Evolutionary conservation across 2,888 invertebrate species (phyloP).

Genomic region (Heliconius cydno): DNA sequence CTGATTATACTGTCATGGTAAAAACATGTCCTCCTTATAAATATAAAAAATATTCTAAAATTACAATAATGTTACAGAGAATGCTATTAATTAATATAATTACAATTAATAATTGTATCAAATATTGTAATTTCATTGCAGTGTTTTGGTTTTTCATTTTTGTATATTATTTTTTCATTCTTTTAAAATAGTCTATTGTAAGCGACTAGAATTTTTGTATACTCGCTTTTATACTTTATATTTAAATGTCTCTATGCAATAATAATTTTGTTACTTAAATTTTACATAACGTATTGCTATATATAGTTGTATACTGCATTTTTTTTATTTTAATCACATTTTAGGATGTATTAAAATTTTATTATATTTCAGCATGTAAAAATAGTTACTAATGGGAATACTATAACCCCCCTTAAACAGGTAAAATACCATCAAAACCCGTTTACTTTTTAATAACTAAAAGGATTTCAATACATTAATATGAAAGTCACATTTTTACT

Average conservation of each 20-base stretch:
- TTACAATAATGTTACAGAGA: not conserved
- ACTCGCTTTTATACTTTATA: constrained; percentile 23
- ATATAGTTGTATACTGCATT: too few species aligned
- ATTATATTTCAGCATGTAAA: too few species aligned
- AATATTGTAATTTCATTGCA: not conserved
- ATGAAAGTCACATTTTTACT: too few species aligned
- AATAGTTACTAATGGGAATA: too few species aligned
- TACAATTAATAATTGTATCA: not conserved
- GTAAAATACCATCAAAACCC: too few species aligned
- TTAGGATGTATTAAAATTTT: too few species aligned
- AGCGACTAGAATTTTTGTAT: constrained; percentile 27
- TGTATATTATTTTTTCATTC: not conserved
- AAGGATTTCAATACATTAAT: too few species aligned
- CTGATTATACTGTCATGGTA: constrained; percentile 27
- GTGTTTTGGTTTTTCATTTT: not conserved
- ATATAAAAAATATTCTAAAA: not conserved
- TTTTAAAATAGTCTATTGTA: constrained; percentile 14
- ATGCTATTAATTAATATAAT: not conserved
- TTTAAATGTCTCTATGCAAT: not conserved
- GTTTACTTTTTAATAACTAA: too few species aligned
- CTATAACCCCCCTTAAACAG: too few species aligned
- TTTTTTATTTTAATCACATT: too few species aligned
- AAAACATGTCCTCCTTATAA: constrained; percentile 19
- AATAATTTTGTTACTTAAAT: not conserved
- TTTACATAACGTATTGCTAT: not conserved